Evolutionary conservation across 2,797 vertebrate species (phyloP), one percentile per base, ranked within the genome.

Genomic region (Smutsia gigantea): DNA sequence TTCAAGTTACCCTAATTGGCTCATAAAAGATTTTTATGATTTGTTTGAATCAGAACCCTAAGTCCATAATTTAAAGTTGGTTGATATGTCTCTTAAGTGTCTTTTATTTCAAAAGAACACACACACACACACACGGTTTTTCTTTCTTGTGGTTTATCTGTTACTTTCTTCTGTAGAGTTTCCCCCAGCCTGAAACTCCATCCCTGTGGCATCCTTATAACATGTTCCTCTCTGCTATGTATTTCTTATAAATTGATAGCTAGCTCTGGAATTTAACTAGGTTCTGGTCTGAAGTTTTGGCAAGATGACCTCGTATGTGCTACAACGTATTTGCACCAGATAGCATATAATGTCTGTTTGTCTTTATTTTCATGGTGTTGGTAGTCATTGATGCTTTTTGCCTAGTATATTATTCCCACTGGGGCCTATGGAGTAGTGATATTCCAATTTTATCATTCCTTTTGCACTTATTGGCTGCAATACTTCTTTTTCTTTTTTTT

Each of bases 11-110:
- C 39, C 69, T 37, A n/a, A 0, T 39, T 91, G 75, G 12, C 66
- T 90, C 90, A 69, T 96, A 51, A 94, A 95, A 39, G 1, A 25
- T 46, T 90, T 96, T 90, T 89, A 55, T 2, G 34, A 39, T 93
- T 77, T 72, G 17, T 92, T 94, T 74, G 31, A 94, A 46, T 77
- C 19, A 87, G 17, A 29, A 57, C 90, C 4, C 27, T 72, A 95
- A 74, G 27, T 74, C 37, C 13, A 69, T 31, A 91, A 64, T 19
- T 85, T 96, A 46, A 18, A 83, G 29, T 68, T 53, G 21, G 4
- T 31, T 66, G 3, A 19, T 69, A 42, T 29, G 2, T 79, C 64
- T 82, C 55, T 78, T 61, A 71, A 77, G 12, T 18, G 31, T 29
- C 37, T 87, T 78, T 94, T 81, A 61, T 66, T 72, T 79, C 82